Evolutionary conservation across 2,797 vertebrate species (phyloP).

Genomic region (Eulemur rubriventer): DNA sequence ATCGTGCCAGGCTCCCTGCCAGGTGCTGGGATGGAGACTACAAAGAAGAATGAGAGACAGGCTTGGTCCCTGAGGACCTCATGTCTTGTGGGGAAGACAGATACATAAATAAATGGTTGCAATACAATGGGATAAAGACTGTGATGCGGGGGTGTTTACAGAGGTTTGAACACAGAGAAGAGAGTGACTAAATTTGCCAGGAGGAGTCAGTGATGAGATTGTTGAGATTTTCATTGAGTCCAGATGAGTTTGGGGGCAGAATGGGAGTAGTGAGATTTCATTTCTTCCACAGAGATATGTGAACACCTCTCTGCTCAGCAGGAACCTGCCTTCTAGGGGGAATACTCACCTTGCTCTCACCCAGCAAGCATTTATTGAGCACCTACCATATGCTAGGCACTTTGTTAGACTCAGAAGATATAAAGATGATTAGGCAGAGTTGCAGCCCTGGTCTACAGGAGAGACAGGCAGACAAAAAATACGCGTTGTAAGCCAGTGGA

Average conservation of each 20-base stretch:
- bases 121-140: not conserved
- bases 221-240: not conserved
- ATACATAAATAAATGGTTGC: constrained; percentile 11
- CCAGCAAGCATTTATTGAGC: not conserved
- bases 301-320: not conserved
- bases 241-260: not conserved
- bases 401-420: not conserved
- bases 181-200: not conserved
- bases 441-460: not conserved
- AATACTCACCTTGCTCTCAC: not conserved
- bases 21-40: not conserved
- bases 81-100: constrained; percentile 24
- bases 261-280: not conserved
- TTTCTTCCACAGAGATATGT: not conserved
- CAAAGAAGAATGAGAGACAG: not conserved
- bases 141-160: not conserved
- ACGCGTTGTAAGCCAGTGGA: not conserved
- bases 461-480: not conserved
- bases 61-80: constrained; percentile 4
- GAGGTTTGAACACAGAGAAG: not conserved
- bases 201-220: not conserved
- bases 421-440: not conserved
- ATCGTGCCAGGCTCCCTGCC: not conserved
- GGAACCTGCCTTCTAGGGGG: not conserved
- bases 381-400: not conserved